Evolutionary conservation across 2,888 invertebrate genomes (phyloP), one percentile per base, ranked within the genome.

Genomic region (Crocallis elinguaria): DNA sequence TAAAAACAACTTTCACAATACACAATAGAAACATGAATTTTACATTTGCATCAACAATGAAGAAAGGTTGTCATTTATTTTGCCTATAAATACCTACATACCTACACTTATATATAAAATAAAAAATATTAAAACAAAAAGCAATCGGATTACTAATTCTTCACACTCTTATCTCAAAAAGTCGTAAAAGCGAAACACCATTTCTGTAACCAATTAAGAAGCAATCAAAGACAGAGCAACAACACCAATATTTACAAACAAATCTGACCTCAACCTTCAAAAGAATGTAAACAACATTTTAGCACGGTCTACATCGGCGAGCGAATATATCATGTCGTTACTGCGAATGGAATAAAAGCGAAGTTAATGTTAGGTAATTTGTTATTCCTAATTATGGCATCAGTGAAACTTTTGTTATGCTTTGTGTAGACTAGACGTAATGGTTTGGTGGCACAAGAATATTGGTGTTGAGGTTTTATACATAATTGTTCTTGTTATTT

Each of bases 311-410:
- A 51, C 16, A 51, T 44, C 32, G 25, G 39, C 14, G 11, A 12
- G 39, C 44, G 27, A 51, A 51, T 51, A 41, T 11, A 35, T 51
- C 51, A 51, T 41, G 51, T 51, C 45, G 51, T 59, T 52, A 55
- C 41, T 19, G 8, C 21, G 8, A 36, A 53, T 42, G 25, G 39
- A 13, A 23, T 53, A 46, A 53, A 43, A 48, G 46, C 41, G 42
- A 53, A 53, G 3, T 42, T 53, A 48, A 53, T 46, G 46, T 42
- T 21, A 0, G 37, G 37, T 42, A 36, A 42, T 53, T 53, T 53
- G 41, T 53, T 42, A 48, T 19, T 39, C 39, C 39, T 51, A 35
- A 44, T 43, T 49, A 11, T 25, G 8, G n/a, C n/a, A 25, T 25
- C 9, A 45, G 51, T 35, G 51, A 51, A 45, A 45, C 51, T 45